Base-by-base conservation (phyloP, 2,888 invertebrate genomes). In the Sphaerolaimus hirsutus region DNA sequence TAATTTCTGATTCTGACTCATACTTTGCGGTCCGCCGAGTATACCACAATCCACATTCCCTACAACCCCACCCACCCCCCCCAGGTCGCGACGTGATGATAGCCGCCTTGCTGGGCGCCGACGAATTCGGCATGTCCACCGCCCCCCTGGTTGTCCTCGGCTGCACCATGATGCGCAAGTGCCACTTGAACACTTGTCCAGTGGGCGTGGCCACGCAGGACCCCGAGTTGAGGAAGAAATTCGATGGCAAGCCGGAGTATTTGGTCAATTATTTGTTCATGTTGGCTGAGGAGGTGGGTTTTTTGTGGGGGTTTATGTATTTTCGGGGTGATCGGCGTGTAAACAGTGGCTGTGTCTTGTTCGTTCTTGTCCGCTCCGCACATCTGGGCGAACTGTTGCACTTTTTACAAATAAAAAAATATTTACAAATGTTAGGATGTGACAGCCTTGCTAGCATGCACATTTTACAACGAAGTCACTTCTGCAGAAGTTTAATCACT, bases 141-240 rank as follows among this genome's bases (percentile, higher is more conserved):
- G 93, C 91, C 2, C 93, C 97, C 0, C 72, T 97, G 45, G 91
- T 97, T 60, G 87, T 82, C 1, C 76, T 97, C 68, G 97, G 97
- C 2, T 97, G 97, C 63, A 97, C 91, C 1, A 97, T 97, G 97
- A 97, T 97, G 97, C 74, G 97, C 48, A 97, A 97, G 66, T 97
- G 97, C 61, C 97, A 97, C 66, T 70, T 97, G 56, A 97, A 97
- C 68, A 97, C 93, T 7, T 97, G 97, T 55, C 97, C 97, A 0
- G 97, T 97, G 49, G 97, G 97, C 50, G 82, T 97, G 59, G 93
- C 93, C 1, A 97, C 97, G 0, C 97, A 93, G 66, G 97, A 97
- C 71, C 93, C 93, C 0, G 74, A 79, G 17, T 71, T 97, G 43
- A 73, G 97, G 25, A 81, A 82, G 66, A 97, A 93, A 67, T 97